These are phyloP conservation scores for Cherax quadricarinatus DNA, from an alignment of 1,140 invertebrate genomes.

Conservation along the genomic window DNA sequence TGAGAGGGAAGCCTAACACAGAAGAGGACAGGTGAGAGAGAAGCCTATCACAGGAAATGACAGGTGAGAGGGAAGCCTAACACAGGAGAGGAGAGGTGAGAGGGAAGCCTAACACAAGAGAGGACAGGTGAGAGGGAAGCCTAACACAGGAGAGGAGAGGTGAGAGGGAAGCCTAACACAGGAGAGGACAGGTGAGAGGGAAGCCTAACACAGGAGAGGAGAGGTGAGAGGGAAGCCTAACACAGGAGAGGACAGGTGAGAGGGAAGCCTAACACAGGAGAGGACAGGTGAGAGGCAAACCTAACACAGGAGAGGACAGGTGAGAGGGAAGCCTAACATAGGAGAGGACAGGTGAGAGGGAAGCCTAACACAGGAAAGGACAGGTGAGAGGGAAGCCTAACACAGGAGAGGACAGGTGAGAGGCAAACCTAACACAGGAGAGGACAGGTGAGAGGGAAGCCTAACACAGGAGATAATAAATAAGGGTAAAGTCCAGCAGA, in stretches of 20 bases:
- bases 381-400: background rate
- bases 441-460: background rate
- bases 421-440: background rate
- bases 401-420: background rate
- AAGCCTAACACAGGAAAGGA: background rate
- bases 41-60: background rate
- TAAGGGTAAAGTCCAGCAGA: too few relatives aligned
- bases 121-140: background rate
- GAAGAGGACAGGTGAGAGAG: background rate
- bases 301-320: background rate
- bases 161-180: background rate
- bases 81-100: background rate
- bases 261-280: background rate
- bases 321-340: background rate
- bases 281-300: background rate
- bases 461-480: too few relatives aligned
- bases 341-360: background rate
- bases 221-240: background rate
- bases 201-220: background rate
- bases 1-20: background rate
- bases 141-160: background rate
- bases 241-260: background rate
- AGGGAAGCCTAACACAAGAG: background rate
- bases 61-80: background rate
- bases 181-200: background rate